Evolutionary conservation across 2,888 invertebrate genomes (phyloP).

Genomic region (Eilema caniola): DNA sequence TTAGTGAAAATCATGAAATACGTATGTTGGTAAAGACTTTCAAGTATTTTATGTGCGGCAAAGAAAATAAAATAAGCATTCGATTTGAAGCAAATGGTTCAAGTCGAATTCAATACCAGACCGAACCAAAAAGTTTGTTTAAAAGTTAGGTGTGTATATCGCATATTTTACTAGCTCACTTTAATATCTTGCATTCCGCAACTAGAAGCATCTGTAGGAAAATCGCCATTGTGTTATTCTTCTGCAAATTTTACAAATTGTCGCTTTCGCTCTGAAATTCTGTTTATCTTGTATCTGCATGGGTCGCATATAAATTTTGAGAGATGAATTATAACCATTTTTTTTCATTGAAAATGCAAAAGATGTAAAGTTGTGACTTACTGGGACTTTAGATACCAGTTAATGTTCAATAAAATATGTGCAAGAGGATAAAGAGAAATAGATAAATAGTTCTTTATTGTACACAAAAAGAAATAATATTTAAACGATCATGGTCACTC

Average conservation of each 20-base stretch:
- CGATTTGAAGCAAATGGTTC: background rate
- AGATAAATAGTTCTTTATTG: too few relatives aligned
- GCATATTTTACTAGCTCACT: background rate
- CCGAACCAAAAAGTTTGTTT: background rate
- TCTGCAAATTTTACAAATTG: slow-evolving; percentile 18
- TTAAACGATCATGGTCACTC: too few relatives aligned
- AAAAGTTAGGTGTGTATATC: background rate
- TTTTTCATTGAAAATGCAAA: slow-evolving; percentile 25
- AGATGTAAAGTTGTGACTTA: slow-evolving; percentile 4
- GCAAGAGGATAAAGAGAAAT: background rate
- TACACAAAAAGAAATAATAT: too few relatives aligned
- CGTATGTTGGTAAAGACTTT: background rate
- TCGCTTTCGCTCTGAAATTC: slow-evolving; percentile 25
- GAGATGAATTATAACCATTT: slow-evolving; percentile 31
- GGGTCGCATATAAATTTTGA: slow-evolving; percentile 28
- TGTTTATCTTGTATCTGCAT: slow-evolving; percentile 27
- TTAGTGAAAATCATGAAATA: too few relatives aligned
- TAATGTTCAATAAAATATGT: background rate
- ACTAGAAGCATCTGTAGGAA: background rate
- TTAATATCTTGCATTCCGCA: background rate
- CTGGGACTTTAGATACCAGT: background rate
- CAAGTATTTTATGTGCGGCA: background rate
- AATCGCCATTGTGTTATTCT: background rate
- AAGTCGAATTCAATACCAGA: background rate
- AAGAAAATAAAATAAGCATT: background rate